Percentiles rank a stretch among this genome's conserved stretches.
Evolutionary conservation across 1,140 invertebrate genomes (phyloP).

Genomic region (Sinonovacula constricta): DNA sequence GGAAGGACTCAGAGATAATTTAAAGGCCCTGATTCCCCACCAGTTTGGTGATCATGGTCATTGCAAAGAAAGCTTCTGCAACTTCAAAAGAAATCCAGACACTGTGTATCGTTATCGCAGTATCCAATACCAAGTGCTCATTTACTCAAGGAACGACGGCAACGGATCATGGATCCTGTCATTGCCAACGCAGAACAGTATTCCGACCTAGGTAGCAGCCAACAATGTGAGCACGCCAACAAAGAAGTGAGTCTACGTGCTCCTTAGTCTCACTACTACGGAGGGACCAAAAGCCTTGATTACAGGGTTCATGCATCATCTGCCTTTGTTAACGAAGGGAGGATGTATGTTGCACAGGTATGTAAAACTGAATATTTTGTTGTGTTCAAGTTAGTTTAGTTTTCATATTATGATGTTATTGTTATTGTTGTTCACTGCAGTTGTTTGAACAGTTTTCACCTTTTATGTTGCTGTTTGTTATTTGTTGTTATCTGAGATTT

Average conservation of each 20-base stretch:
- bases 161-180: neutral
- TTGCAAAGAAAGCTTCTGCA: neutral
- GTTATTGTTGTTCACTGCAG: neutral
- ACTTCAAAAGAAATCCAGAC: neutral
- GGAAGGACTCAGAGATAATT: neutral
- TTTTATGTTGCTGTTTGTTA: neutral
- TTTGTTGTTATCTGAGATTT: neutral
- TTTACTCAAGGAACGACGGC: neutral
- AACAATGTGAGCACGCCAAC: conserved; percentile 19
- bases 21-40: neutral
- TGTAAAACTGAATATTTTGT: neutral
- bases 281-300: neutral
- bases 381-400: neutral
- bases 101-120: neutral
- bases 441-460: neutral
- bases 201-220: neutral
- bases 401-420: neutral
- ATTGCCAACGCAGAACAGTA: conserved; percentile 1
- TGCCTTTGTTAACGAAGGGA: conserved; percentile 1
- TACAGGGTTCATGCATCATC: neutral
- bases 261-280: neutral
- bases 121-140: neutral
- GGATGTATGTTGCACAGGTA: neutral
- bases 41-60: conserved; percentile 25
- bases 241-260: neutral